These are phyloP conservation scores for Drosophila mettleri DNA, from an alignment of 2,888 invertebrate species.

Conservation along the genomic window DNA sequence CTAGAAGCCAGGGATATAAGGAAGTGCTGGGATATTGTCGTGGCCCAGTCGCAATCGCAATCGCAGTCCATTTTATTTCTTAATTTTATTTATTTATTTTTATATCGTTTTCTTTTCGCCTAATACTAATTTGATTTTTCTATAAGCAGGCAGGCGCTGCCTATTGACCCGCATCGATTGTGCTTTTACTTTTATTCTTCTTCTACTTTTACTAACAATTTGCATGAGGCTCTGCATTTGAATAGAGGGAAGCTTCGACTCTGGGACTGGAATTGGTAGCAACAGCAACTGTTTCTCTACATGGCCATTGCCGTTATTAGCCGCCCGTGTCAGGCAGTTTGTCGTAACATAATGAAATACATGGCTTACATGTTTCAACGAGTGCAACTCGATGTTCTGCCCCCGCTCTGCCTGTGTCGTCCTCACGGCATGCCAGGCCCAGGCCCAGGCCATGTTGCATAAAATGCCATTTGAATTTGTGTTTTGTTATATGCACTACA, in stretches of 20 bases:
- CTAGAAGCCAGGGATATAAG: not conserved
- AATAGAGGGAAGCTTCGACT: not conserved
- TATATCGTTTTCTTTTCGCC: constrained; percentile 22
- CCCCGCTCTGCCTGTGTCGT: not conserved
- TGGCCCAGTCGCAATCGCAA: constrained; percentile 45
- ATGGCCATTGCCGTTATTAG: constrained; percentile 63
- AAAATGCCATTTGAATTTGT: constrained; percentile 78
- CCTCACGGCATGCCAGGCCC: constrained; percentile 27
- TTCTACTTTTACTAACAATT: constrained; percentile 20
- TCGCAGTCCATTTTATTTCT: constrained; percentile 65
- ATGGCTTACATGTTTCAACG: constrained; percentile 71
- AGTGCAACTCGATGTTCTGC: constrained; percentile 14
- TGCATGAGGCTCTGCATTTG: constrained; percentile 40
- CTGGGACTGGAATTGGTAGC: constrained; percentile 25
- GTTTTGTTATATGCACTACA: constrained; percentile 47
- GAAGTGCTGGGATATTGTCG: constrained; percentile 36
- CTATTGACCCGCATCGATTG: constrained; percentile 68
- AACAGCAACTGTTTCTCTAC: constrained; percentile 26
- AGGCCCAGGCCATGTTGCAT: constrained; percentile 55
- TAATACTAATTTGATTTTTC: constrained; percentile 77
- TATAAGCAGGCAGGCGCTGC: constrained; percentile 63
- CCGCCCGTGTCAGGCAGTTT: constrained; percentile 77
- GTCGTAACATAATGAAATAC: constrained; percentile 79
- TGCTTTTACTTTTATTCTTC: constrained; percentile 48
- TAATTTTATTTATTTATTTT: constrained; percentile 74